phyloP scores from a whole-genome alignment of 2,797 vertebrate species.

The Heterohyrax brucei region DNA sequence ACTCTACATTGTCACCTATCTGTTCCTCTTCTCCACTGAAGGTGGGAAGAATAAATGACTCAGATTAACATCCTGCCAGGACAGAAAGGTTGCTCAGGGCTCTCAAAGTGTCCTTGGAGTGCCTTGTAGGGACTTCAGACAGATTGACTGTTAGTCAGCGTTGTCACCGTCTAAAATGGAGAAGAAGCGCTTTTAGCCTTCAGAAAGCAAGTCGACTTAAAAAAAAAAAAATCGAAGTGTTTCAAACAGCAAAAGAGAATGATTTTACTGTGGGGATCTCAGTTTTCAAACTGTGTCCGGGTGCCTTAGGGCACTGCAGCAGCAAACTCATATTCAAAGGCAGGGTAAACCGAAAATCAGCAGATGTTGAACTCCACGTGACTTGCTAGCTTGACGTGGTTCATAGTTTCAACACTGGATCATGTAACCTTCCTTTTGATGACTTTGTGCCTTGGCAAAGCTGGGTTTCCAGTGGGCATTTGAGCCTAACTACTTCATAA shows the following conservation, averaged over 20 bases:
- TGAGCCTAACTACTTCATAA: neutral
- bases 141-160: neutral
- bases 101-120: neutral
- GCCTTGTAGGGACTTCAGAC: neutral
- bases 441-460: neutral
- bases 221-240: neutral
- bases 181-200: neutral
- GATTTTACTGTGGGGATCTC: neutral
- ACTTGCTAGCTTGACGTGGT: neutral
- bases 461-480: neutral
- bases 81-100: neutral
- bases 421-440: neutral
- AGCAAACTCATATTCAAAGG: neutral
- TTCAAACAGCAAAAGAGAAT: neutral
- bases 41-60: neutral
- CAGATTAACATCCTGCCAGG: neutral
- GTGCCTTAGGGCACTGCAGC: neutral
- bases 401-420: neutral
- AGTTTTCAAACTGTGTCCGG: neutral
- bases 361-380: fast-evolving
- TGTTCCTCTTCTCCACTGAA: neutral
- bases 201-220: neutral
- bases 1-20: neutral
- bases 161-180: neutral
- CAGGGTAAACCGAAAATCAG: neutral